Conservation (phyloP, 2,888 invertebrate genomes). For the Hypomecis atomaria region DNA sequence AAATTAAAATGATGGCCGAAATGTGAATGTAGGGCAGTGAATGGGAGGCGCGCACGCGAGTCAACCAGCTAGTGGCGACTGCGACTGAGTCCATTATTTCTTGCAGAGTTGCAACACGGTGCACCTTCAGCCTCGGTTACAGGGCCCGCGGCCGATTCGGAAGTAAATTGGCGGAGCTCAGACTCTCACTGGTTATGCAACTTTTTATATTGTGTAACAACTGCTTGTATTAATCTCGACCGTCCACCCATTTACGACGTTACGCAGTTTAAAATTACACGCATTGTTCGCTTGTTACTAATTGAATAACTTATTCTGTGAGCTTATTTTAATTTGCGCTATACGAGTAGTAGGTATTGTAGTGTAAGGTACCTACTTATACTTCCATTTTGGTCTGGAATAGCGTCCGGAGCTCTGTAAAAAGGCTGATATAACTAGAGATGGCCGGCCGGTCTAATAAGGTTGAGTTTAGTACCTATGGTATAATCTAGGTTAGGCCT, state of each 20-base stretch:
- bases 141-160: constrained; percentile 62
- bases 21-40: constrained; percentile 35
- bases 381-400: no score
- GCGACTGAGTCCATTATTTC: constrained; percentile 48
- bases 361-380: not conserved
- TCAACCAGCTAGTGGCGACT: constrained; percentile 74
- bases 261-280: constrained; percentile 42
- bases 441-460: no score
- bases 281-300: constrained; percentile 16
- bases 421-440: no score
- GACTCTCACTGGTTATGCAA: constrained; percentile 74
- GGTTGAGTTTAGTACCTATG: no score
- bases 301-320: constrained; percentile 7
- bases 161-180: constrained; percentile 66
- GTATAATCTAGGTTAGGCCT: no score
- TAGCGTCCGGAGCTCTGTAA: no score
- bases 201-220: constrained; percentile 65
- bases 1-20: constrained; percentile 16
- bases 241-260: constrained; percentile 38
- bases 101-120: constrained; percentile 55
- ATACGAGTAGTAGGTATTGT: no score
- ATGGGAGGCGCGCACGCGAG: constrained; percentile 67
- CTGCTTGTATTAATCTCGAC: constrained; percentile 44
- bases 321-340: not conserved
- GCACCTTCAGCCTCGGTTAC: constrained; percentile 48